Conservation (phyloP, 2,797 vertebrate genomes). For the Arvicola amphibius region DNA sequence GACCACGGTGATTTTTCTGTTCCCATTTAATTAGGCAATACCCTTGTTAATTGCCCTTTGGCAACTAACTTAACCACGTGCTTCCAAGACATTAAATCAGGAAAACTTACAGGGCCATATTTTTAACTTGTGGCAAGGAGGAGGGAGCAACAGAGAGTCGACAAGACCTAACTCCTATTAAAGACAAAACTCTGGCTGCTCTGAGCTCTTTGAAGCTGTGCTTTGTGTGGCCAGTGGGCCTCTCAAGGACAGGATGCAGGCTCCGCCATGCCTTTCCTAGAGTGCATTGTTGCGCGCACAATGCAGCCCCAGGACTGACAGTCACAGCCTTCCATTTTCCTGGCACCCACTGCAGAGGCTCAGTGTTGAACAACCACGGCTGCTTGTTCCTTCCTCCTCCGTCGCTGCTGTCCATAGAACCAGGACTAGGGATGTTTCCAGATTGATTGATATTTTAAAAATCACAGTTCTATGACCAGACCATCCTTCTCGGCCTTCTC, state of each 20-base stretch:
- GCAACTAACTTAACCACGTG: slow-evolving; percentile 73
- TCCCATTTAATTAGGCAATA: slow-evolving; percentile 67
- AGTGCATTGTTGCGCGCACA: rapidly evolving
- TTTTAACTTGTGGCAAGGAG: slow-evolving; percentile 67
- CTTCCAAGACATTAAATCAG: slow-evolving; percentile 78
- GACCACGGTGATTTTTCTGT: slow-evolving; percentile 58
- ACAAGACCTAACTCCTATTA: slow-evolving; percentile 69
- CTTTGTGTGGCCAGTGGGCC: slow-evolving; percentile 62
- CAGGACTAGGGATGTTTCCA: slow-evolving; percentile 26
- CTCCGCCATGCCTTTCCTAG: background rate
- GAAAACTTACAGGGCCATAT: slow-evolving; percentile 74
- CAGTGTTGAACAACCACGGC: background rate
- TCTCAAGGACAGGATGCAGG: slow-evolving; percentile 46
- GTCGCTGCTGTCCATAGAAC: background rate
- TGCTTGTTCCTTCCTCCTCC: background rate
- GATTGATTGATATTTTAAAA: slow-evolving; percentile 29
- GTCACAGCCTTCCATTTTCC: background rate
- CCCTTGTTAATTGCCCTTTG: slow-evolving; percentile 73
- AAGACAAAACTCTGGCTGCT: slow-evolving; percentile 54
- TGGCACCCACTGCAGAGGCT: background rate
- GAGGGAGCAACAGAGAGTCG: slow-evolving; percentile 53
- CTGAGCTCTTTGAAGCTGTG: slow-evolving; percentile 21
- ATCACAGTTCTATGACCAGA: slow-evolving; percentile 33
- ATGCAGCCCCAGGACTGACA: background rate
- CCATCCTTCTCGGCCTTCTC: background rate